Evolutionary conservation across 1,140 invertebrate genomes (phyloP).

Genomic region (Ruditapes philippinarum): DNA sequence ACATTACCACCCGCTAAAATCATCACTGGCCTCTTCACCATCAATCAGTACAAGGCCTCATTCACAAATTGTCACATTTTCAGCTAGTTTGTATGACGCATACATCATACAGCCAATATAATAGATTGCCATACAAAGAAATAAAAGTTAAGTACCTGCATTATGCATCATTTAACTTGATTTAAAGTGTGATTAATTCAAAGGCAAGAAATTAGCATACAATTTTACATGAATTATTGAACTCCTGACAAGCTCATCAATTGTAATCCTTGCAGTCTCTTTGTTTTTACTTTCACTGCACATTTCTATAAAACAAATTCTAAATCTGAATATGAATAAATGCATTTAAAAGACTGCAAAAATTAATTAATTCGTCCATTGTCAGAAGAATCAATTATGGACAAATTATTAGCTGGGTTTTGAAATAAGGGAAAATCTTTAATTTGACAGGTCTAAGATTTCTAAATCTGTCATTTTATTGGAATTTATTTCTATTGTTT

Average conservation of each 20-base stretch:
- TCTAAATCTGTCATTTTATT: background rate
- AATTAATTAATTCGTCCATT: too few species aligned
- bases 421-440: too few species aligned
- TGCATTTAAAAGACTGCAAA: background rate
- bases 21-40: too few species aligned
- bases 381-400: too few species aligned
- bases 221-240: background rate
- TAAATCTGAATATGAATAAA: background rate
- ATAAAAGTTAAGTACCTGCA: background rate
- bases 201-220: background rate
- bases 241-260: background rate
- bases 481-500: too few species aligned
- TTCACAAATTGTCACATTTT: too few species aligned
- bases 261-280: background rate
- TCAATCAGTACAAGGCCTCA: too few species aligned
- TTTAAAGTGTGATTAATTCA: background rate
- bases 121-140: background rate
- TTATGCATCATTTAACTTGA: background rate
- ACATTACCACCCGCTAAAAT: too few species aligned
- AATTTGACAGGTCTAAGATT: background rate
- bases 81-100: too few species aligned
- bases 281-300: conserved; percentile 2
- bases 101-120: too few species aligned
- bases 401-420: too few species aligned
- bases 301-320: background rate